phyloP scores from a whole-genome alignment of 2,888 invertebrate species.

The Aelia acuminata region DNA sequence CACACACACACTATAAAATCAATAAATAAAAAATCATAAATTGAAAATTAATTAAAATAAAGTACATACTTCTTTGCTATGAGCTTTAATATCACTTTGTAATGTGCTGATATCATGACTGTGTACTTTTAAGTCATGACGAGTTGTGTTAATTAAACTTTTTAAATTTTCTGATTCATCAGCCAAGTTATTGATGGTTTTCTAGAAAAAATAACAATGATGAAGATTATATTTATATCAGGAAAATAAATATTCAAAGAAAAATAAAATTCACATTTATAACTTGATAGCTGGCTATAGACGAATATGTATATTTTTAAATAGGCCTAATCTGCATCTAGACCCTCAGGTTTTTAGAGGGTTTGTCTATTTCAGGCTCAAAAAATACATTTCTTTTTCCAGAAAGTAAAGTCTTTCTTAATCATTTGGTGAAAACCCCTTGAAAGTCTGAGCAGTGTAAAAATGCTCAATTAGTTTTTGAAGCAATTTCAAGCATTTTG shows the following conservation, averaged over 20 bases:
- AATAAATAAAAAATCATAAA: background rate
- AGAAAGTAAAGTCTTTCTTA: too few species aligned
- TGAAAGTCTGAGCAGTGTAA: too few species aligned
- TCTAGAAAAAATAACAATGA: slow-evolving; percentile 67
- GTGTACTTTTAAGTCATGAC: background rate
- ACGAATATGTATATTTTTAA: too few species aligned
- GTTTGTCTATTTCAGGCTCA: too few species aligned
- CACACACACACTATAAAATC: too few species aligned
- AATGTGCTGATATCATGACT: background rate
- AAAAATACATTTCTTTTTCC: too few species aligned
- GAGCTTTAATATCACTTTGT: background rate
- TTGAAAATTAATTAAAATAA: background rate
- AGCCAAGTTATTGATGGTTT: slow-evolving; percentile 69
- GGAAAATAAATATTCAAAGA: background rate
- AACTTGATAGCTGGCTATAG: too few species aligned
- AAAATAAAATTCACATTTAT: background rate
- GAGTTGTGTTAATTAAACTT: background rate
- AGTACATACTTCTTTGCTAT: background rate
- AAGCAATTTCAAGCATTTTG: too few species aligned
- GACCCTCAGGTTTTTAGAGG: too few species aligned
- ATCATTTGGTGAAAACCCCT: too few species aligned
- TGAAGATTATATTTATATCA: background rate
- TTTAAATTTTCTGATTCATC: slow-evolving; percentile 70
- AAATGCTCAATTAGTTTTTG: too few species aligned
- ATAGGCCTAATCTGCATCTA: too few species aligned